Evolutionary conservation across 2,797 vertebrate species (phyloP).

Genomic region (Miichthys miiuy): DNA sequence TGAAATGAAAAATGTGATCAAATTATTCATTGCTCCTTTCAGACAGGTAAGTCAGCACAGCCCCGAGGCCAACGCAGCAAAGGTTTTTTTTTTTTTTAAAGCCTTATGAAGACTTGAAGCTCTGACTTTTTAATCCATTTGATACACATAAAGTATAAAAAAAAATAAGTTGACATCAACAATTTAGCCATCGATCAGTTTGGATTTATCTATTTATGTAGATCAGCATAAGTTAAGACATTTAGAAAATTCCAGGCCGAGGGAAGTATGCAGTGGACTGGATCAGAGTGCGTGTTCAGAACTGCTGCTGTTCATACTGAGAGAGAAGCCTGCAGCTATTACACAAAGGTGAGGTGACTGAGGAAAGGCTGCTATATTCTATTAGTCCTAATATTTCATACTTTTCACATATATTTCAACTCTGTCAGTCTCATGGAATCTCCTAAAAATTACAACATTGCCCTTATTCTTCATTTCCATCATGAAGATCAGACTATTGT

Average conservation of each 20-base stretch:
- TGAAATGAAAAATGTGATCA: slow-evolving; percentile 94
- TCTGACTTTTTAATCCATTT: slow-evolving; percentile 58
- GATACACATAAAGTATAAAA: slow-evolving; percentile 23
- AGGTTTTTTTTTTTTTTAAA: slow-evolving; percentile 43
- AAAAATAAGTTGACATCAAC: slow-evolving; percentile 39
- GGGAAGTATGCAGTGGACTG: slow-evolving; percentile 30
- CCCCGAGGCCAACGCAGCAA: slow-evolving; percentile 70
- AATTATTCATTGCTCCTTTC: slow-evolving; percentile 92
- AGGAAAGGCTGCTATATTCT: slow-evolving; percentile 21
- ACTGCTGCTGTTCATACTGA: slow-evolving; percentile 27
- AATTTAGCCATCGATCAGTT: slow-evolving; percentile 53
- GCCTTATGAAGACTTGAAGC: slow-evolving; percentile 66
- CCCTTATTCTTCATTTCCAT: background rate
- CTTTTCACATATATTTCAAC: slow-evolving; percentile 12
- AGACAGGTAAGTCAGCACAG: slow-evolving; percentile 89
- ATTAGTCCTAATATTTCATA: slow-evolving; percentile 11
- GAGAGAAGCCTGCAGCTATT: slow-evolving; percentile 28
- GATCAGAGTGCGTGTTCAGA: slow-evolving; percentile 49
- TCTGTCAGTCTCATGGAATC: background rate
- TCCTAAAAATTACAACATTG: background rate
- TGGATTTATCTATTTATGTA: slow-evolving; percentile 55
- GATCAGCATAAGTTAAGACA: slow-evolving; percentile 49
- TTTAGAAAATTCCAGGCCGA: slow-evolving; percentile 37
- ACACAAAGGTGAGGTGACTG: slow-evolving; percentile 15
- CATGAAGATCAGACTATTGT: too few relatives aligned